Conservation (phyloP, 2,113 vertebrate genomes). For the Coregonus clupeaformis region DNA sequence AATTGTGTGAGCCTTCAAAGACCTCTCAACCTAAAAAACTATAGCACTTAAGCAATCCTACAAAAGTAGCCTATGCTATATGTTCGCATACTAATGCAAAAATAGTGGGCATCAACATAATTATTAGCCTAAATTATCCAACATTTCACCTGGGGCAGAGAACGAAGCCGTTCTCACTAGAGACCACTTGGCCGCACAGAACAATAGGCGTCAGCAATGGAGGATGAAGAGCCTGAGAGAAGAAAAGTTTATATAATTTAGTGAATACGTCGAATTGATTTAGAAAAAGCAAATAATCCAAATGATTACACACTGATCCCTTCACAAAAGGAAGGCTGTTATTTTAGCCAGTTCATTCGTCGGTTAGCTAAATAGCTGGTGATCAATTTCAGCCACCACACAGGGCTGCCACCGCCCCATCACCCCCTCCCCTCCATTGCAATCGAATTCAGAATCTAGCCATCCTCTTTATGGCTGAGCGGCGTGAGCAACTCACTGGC, state of each 20-base stretch:
- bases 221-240: slow-evolving; percentile 48
- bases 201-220: slow-evolving; percentile 68
- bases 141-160: slow-evolving; percentile 21
- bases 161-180: slow-evolving; percentile 44
- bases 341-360: not conserved
- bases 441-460: slow-evolving; percentile 1
- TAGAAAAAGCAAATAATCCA: not conserved
- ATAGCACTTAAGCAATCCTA: not conserved
- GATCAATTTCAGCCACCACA: slow-evolving; percentile 28
- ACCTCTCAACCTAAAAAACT: not conserved
- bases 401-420: slow-evolving; percentile 67
- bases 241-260: slow-evolving; percentile 41
- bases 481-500: not conserved
- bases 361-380: not conserved
- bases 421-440: slow-evolving; percentile 16
- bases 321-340: not conserved
- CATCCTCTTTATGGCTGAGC: not conserved
- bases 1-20: not conserved
- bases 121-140: slow-evolving; percentile 33
- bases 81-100: slow-evolving; percentile 14
- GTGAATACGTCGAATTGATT: not conserved
- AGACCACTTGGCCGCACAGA: slow-evolving; percentile 57
- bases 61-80: not conserved
- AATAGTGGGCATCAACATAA: slow-evolving; percentile 13
- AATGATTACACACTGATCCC: not conserved